A percentile compares a stretch with the other conserved stretches of the same genome.
phyloP scores from a whole-genome alignment of 23 tunicate species.

The Halocynthia roretzi region DNA sequence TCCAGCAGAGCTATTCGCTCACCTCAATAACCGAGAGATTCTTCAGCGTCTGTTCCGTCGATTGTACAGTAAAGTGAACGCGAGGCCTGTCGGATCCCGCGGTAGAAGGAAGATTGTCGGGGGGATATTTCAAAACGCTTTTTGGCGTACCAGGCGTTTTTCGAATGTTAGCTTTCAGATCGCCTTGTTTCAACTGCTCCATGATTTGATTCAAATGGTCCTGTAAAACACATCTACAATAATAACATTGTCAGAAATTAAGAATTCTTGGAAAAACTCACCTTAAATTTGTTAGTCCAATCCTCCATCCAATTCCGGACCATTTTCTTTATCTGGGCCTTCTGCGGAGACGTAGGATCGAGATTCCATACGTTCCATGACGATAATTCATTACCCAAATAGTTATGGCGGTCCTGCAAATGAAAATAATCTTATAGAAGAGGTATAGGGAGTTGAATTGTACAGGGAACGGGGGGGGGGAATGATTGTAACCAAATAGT shows the following conservation, averaged over 20 bases:
- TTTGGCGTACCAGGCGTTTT: conserved; percentile 43
- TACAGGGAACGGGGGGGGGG: no score
- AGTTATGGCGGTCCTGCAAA: conserved; percentile 67
- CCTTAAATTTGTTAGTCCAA: conserved; percentile 71
- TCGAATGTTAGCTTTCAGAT: conserved; percentile 51
- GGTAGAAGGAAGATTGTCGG: conserved; percentile 23
- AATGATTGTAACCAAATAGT: no score
- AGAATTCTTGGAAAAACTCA: conserved; percentile 7
- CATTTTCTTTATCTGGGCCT: conserved; percentile 56
- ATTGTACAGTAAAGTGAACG: conserved; percentile 59
- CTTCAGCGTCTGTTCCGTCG: conserved; percentile 27
- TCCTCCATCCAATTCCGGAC: conserved; percentile 50
- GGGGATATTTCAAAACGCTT: conserved; percentile 26
- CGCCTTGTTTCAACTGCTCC: conserved; percentile 55
- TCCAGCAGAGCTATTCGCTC: no score
- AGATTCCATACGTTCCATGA: conserved; percentile 85
- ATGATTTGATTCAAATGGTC: conserved; percentile 63
- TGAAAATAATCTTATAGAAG: conserved; percentile 3
- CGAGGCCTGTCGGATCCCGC: conserved; percentile 45
- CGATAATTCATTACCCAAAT: conserved; percentile 54
- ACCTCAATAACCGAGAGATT: conserved; percentile 66
- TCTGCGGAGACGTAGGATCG: conserved; percentile 47
- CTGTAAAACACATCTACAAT: conserved; percentile 16
- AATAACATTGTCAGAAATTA: background rate
- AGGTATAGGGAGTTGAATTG: background rate